Percentiles rank a stretch among this genome's conserved stretches.
Evolutionary conservation across 2,797 vertebrate genomes (phyloP).

Genomic region (Ctenosaura bakeri): DNA sequence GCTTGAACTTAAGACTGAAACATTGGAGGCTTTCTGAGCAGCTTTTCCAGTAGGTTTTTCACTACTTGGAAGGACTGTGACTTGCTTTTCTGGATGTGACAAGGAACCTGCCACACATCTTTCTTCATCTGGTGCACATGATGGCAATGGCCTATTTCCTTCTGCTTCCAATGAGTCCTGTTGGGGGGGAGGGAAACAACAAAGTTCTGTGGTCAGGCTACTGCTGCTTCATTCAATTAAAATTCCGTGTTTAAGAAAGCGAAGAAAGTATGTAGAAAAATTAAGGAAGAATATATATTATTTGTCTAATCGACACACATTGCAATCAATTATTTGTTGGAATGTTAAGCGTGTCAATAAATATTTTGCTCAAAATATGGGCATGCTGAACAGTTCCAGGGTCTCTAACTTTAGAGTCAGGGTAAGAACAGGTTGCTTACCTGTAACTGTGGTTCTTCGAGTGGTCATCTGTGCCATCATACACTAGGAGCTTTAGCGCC

Average conservation of each 20-base stretch:
- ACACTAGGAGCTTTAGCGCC: too few species aligned
- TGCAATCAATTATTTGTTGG: neutral
- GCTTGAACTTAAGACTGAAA: constrained; percentile 68
- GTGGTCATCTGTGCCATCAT: too few species aligned
- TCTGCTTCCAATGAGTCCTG: constrained; percentile 67
- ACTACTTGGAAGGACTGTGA: neutral
- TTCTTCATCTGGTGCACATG: constrained; percentile 36
- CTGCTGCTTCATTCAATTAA: neutral
- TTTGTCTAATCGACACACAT: neutral
- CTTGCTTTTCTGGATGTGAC: neutral
- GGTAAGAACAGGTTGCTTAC: too few species aligned
- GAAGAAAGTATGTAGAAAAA: too few species aligned
- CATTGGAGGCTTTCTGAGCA: constrained; percentile 60
- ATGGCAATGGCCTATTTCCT: neutral
- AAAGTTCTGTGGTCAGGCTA: neutral
- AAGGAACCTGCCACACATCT: constrained; percentile 2
- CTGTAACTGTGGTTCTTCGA: too few species aligned
- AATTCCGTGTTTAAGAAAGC: neutral
- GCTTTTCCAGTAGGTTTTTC: neutral
- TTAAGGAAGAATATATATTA: too few species aligned
- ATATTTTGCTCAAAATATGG: neutral
- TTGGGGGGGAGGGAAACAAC: constrained; percentile 37
- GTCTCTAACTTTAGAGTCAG: neutral
- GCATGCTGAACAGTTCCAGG: neutral
- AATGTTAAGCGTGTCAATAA: neutral